Conservation (phyloP, 2,113 vertebrate species). For the Petroica traversi region DNA sequence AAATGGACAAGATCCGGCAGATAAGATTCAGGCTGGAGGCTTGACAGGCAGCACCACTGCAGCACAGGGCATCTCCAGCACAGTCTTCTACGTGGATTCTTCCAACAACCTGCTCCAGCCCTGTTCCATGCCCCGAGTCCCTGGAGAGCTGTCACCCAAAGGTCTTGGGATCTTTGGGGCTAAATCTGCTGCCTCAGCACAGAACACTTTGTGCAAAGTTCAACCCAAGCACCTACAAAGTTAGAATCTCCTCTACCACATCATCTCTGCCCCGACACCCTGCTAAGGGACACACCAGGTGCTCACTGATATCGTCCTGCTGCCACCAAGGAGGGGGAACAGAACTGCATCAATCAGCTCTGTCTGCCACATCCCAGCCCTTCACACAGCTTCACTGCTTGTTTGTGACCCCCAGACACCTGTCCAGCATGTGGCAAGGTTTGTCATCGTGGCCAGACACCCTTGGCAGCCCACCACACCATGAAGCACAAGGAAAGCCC, state of each 20-base stretch:
- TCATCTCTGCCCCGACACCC: not conserved
- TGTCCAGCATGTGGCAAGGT: not conserved
- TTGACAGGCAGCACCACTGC: not conserved
- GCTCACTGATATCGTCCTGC: not conserved
- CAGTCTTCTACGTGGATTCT: not conserved
- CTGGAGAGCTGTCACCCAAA: not conserved
- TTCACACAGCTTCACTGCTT: not conserved
- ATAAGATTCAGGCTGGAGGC: not conserved
- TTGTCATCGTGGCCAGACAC: rapidly evolving
- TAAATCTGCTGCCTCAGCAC: not conserved
- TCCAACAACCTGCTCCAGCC: not conserved
- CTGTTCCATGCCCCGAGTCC: rapidly evolving
- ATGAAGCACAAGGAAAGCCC: rapidly evolving
- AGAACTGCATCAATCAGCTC: rapidly evolving
- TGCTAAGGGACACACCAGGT: not conserved
- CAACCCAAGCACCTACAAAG: not conserved
- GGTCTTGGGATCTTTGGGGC: not conserved
- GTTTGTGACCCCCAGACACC: not conserved
- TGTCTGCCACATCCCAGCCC: rapidly evolving
- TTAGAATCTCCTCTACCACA: not conserved
- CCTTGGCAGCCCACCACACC: rapidly evolving
- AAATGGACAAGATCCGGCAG: not conserved
- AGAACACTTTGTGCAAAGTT: not conserved
- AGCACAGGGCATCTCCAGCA: not conserved
- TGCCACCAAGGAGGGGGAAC: rapidly evolving